Base-by-base conservation (phyloP, 2,888 invertebrate species). In the Drosophila monieri region DNA sequence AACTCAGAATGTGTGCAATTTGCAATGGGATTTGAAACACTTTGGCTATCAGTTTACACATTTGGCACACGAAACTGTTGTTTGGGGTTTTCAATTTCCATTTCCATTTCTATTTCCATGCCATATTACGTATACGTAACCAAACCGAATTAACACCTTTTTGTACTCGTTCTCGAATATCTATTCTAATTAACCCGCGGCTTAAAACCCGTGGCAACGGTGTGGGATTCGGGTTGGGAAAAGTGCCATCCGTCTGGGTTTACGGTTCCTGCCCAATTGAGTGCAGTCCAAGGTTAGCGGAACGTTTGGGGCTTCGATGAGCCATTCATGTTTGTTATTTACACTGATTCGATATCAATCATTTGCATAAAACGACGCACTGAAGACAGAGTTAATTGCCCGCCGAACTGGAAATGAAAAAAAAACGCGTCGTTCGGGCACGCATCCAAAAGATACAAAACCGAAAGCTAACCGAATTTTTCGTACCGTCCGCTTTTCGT, bases 101-200 rank as follows among this genome's bases (percentile, higher is more conserved):
- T 44, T 62, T 52, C 52, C 43, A 52, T 43, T 59, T 59, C 30
- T 23, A 48, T 65, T 52, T 47, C 10, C 46, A 55, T 74, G 59
- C 9, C 57, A 51, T 52, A 62, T 77, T 80, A 61, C 77, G 66
- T 83, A 79, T 77, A 79, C 75, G 75, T 59, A 52, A 70, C 35
- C 23, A 25, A 30, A 18, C 65, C 18, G 71, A 54, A 85, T 78
- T 85, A 77, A 68, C 87, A 83, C 68, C 64, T 79, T 54, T 74
- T 47, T 51, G 46, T 32, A 23, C 48, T 60, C 55, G 64, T 67
- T 54, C 39, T 54, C 30, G 12, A 41, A 18, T 25, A 44, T 53
- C 15, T 23, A 41, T 43, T 64, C 43, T 59, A 57, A 61, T 58
- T 59, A 72, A 48, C 30, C 30, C 52, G 12, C 32, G 37, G 37